phyloP scores from a whole-genome alignment of 2,888 invertebrate species.

The Synergus laeviventris region DNA sequence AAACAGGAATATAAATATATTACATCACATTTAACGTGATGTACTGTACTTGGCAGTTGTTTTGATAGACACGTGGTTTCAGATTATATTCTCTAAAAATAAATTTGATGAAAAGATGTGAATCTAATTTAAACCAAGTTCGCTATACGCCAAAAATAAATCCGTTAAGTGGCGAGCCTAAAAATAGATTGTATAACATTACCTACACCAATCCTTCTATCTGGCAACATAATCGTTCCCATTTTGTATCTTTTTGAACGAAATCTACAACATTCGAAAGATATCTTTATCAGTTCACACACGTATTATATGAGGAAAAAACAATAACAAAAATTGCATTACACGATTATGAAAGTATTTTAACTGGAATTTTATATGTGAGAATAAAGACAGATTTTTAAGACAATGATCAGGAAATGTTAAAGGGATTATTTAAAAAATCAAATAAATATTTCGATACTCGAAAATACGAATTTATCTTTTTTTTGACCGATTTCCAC shows the following conservation, averaged over 20 bases:
- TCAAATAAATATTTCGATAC: not conserved
- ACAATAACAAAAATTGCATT: not conserved
- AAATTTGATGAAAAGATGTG: conserved; percentile 21
- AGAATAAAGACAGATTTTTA: not conserved
- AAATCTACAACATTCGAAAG: not conserved
- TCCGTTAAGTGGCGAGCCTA: conserved; percentile 8
- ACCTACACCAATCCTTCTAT: conserved; percentile 28
- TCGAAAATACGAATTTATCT: not conserved
- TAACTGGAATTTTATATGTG: not conserved
- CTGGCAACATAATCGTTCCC: conserved; percentile 1
- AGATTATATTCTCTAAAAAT: not conserved
- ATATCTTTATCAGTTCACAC: not conserved
- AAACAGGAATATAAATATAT: no score
- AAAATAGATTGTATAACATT: conserved; percentile 17
- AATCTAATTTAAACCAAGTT: conserved; percentile 20
- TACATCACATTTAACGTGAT: no score
- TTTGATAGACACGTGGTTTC: conserved; percentile 19
- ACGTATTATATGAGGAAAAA: not conserved
- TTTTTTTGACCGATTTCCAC: not conserved
- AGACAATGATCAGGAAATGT: not conserved
- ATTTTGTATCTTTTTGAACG: not conserved
- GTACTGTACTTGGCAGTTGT: not conserved
- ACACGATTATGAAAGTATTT: not conserved
- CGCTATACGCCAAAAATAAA: conserved; percentile 4
- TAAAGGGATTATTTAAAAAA: not conserved